phyloP scores from a whole-genome alignment of 2,113 vertebrate genomes.

The Callopanchax toddi region DNA sequence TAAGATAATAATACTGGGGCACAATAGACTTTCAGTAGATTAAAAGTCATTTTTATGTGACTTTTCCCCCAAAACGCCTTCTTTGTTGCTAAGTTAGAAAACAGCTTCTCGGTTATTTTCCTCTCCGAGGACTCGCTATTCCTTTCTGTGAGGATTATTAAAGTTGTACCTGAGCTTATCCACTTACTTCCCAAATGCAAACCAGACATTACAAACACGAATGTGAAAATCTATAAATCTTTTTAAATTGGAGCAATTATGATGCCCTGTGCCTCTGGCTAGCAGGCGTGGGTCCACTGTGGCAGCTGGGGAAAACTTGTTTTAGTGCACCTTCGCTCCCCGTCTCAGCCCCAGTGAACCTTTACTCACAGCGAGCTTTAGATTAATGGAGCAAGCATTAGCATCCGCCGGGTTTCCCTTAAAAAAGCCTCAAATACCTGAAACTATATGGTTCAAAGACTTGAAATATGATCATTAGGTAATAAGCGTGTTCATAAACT shows the following conservation, averaged over 20 bases:
- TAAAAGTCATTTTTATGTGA: background rate
- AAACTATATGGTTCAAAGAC: conserved; percentile 46
- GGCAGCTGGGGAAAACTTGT: conserved; percentile 45
- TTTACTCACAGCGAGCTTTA: conserved; percentile 33
- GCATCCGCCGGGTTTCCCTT: conserved; percentile 36
- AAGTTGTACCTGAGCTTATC: conserved; percentile 48
- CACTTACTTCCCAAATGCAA: conserved; percentile 52
- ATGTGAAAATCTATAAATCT: conserved; percentile 68
- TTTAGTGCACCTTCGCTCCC: conserved; percentile 35
- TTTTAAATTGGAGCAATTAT: conserved; percentile 56
- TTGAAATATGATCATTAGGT: conserved; percentile 58
- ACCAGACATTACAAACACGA: conserved; percentile 61
- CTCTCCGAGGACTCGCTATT: conserved; percentile 23
- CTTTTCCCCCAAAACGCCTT: conserved; percentile 6
- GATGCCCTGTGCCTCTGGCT: conserved; percentile 22
- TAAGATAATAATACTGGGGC: no score
- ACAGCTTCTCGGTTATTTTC: conserved; percentile 11
- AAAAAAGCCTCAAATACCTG: conserved; percentile 45
- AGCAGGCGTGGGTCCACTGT: conserved; percentile 19
- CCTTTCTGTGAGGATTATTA: conserved; percentile 38
- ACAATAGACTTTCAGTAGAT: no score
- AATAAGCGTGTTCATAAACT: conserved; percentile 34
- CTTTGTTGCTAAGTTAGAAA: conserved; percentile 8
- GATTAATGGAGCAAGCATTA: conserved; percentile 36
- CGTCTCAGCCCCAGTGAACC: conserved; percentile 23